Evolutionary conservation across 2,888 invertebrate genomes (phyloP).

Genomic region (Sarcophaga carnaria): DNA sequence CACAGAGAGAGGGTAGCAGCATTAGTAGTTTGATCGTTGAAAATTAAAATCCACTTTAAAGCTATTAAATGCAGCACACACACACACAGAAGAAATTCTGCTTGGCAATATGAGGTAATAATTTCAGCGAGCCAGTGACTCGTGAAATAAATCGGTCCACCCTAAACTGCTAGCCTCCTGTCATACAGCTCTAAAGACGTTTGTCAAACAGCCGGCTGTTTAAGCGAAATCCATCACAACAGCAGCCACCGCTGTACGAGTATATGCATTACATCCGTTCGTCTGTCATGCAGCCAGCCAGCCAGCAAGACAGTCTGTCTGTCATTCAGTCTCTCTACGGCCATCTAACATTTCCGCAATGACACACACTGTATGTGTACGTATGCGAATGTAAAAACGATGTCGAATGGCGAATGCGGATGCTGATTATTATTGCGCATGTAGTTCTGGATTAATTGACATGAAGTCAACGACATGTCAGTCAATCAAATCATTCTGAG

Average conservation of each 20-base stretch:
- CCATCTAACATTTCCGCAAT: too few relatives aligned
- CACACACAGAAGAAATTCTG: background rate
- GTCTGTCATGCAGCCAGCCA: too few relatives aligned
- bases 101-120: constrained; percentile 46
- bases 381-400: constrained; percentile 46
- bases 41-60: constrained; percentile 81
- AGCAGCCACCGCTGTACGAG: constrained; percentile 24
- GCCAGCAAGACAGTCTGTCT: too few relatives aligned
- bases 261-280: too few relatives aligned
- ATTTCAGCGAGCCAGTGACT: constrained; percentile 40
- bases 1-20: constrained; percentile 17
- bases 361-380: background rate
- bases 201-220: constrained; percentile 58
- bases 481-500: constrained; percentile 78
- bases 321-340: too few relatives aligned
- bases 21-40: constrained; percentile 57
- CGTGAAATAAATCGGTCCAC: constrained; percentile 62
- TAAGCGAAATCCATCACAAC: constrained; percentile 29
- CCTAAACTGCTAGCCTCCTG: constrained; percentile 39
- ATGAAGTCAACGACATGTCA: constrained; percentile 81
- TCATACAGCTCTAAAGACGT: constrained; percentile 40
- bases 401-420: constrained; percentile 36
- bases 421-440: constrained; percentile 71
- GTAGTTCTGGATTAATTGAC: constrained; percentile 78
- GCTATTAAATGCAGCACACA: constrained; percentile 75